These are phyloP conservation scores for Pseudorhombus dupliciocellatus DNA, from an alignment of 2,113 vertebrate species.

Conservation along the genomic window DNA sequence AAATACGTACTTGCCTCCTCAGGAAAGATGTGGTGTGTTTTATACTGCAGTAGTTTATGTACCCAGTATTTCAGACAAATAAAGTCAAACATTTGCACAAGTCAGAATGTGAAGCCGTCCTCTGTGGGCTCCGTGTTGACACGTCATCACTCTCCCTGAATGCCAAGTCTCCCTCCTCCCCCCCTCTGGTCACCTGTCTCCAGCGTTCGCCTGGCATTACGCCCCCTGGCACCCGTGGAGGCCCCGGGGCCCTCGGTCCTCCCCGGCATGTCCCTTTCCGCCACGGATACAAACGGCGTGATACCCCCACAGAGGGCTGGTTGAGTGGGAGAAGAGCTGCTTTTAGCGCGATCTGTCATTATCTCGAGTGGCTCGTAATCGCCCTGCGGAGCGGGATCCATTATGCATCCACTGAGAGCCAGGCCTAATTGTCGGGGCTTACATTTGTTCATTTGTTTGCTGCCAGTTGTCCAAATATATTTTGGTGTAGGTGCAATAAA, in stretches of 20 bases:
- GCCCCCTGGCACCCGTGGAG: slow-evolving; percentile 40
- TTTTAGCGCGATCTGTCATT: slow-evolving; percentile 74
- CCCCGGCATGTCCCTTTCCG: slow-evolving; percentile 28
- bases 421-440: slow-evolving; percentile 43
- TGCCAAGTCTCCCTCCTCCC: slow-evolving; percentile 24
- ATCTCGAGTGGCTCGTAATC: slow-evolving; percentile 58
- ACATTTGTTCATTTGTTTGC: slow-evolving; percentile 50
- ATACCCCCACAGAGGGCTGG: slow-evolving; percentile 69
- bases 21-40: neutral
- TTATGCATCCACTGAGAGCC: slow-evolving; percentile 60
- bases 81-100: too few relatives aligned
- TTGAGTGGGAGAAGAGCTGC: slow-evolving; percentile 55
- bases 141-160: slow-evolving; percentile 40
- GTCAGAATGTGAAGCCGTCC: neutral
- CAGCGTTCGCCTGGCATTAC: slow-evolving; percentile 39
- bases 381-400: slow-evolving; percentile 54
- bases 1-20: neutral
- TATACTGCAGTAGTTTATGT: too few relatives aligned
- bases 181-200: slow-evolving; percentile 68
- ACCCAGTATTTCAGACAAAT: too few relatives aligned
- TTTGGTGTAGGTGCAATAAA: slow-evolving; percentile 30
- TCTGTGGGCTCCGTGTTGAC: slow-evolving; percentile 13
- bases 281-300: slow-evolving; percentile 20
- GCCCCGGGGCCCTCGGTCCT: slow-evolving; percentile 14
- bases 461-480: slow-evolving; percentile 50